Evolutionary conservation across 1,140 invertebrate species (phyloP).

Genomic region (Neoseiulus cucumeris): DNA sequence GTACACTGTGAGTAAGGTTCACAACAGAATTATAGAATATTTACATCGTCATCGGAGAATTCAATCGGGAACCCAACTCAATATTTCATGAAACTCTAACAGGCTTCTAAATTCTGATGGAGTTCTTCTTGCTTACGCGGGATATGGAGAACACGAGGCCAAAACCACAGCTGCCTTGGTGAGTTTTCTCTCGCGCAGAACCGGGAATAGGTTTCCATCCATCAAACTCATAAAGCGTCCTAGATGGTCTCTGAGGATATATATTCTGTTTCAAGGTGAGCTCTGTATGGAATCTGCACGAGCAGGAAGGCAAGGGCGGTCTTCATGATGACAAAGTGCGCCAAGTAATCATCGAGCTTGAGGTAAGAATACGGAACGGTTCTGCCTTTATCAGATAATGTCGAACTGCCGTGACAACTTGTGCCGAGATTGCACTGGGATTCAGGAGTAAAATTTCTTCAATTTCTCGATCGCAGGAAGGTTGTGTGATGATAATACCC

Average conservation of each 20-base stretch:
- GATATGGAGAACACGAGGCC: background rate
- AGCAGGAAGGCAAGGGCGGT: conserved; percentile 4
- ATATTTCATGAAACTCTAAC: background rate
- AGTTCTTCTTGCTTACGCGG: conserved; percentile 1
- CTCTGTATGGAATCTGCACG: background rate
- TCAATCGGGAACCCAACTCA: too few species aligned
- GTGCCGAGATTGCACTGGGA: background rate
- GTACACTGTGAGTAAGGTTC: conserved; percentile 25
- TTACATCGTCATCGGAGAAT: background rate
- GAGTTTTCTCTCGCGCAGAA: too few species aligned
- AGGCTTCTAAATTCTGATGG: conserved; percentile 1
- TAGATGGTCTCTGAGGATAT: too few species aligned
- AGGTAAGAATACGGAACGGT: background rate
- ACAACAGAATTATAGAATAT: background rate
- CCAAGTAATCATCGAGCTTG: conserved; percentile 6
- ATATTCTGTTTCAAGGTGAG: background rate
- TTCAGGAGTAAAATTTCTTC: background rate
- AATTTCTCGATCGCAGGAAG: background rate
- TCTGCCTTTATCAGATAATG: background rate
- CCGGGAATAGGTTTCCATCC: too few species aligned
- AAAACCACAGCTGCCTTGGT: conserved; percentile 6
- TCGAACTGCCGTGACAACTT: background rate
- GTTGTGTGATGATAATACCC: background rate
- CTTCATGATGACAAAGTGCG: background rate
- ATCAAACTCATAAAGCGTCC: too few species aligned